These are phyloP conservation scores for Caligus rogercresseyi DNA, from an alignment of 1,140 invertebrate species.

Conservation along the genomic window DNA sequence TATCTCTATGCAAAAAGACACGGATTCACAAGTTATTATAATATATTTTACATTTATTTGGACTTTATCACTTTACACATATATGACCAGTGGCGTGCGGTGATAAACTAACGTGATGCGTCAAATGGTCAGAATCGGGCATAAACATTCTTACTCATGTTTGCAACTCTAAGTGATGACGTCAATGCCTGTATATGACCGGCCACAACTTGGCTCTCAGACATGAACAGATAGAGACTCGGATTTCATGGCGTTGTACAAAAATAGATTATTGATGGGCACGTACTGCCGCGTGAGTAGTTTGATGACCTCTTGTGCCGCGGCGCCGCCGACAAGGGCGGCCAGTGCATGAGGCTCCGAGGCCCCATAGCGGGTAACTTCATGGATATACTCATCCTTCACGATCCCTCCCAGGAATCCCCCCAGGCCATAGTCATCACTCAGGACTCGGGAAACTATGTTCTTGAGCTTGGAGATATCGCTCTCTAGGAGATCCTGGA, in stretches of 20 bases:
- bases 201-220: too few relatives aligned
- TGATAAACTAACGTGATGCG: too few relatives aligned
- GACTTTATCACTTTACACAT: too few relatives aligned
- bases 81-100: too few relatives aligned
- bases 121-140: too few relatives aligned
- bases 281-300: constrained; percentile 91
- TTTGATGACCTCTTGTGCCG: constrained; percentile 92
- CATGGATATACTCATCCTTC: constrained; percentile 86
- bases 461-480: constrained; percentile 66
- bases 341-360: constrained; percentile 88
- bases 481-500: constrained; percentile 61
- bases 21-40: too few relatives aligned
- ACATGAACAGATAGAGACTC: background rate
- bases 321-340: constrained; percentile 76
- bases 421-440: constrained; percentile 60
- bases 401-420: constrained; percentile 48
- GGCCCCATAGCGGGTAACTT: constrained; percentile 81
- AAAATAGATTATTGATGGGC: constrained; percentile 83
- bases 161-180: too few relatives aligned
- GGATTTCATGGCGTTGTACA: constrained; percentile 82
- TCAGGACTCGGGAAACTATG: constrained; percentile 25
- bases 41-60: too few relatives aligned
- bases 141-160: too few relatives aligned
- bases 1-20: too few relatives aligned
- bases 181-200: too few relatives aligned